Conservation (phyloP, 2,797 vertebrate genomes). For the Pygocentrus nattereri region DNA sequence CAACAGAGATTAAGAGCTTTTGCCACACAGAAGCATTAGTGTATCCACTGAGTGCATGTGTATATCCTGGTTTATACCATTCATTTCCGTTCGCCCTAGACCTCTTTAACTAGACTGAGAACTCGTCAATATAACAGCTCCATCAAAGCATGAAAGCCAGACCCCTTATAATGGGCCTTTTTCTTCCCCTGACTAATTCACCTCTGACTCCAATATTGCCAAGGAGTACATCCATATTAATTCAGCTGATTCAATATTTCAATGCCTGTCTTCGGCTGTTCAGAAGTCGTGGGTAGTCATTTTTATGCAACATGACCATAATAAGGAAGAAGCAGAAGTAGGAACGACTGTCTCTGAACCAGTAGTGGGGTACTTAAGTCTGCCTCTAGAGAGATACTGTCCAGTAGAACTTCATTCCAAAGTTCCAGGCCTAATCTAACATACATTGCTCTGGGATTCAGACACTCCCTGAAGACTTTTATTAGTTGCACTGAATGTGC, state of each 20-base stretch:
- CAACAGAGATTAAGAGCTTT: neutral
- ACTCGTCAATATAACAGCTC: constrained; percentile 10
- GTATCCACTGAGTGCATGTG: neutral
- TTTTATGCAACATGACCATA: neutral
- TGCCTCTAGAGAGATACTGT: neutral
- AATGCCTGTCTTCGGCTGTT: neutral
- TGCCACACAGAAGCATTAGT: neutral
- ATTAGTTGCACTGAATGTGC: neutral
- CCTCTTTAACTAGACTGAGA: neutral
- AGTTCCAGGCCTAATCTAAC: constrained; percentile 1
- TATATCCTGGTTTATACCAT: neutral
- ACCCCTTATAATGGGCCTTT: neutral
- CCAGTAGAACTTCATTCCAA: neutral
- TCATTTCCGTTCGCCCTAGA: neutral
- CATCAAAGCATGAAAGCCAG: neutral
- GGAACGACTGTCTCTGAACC: neutral
- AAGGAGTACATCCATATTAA: constrained; percentile 5
- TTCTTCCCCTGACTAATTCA: constrained; percentile 1
- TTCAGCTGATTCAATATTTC: neutral
- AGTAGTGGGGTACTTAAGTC: neutral
- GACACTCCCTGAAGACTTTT: neutral
- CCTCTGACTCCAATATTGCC: constrained; percentile 2
- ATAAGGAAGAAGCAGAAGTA: neutral
- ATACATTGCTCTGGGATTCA: neutral
- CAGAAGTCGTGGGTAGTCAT: neutral